Conservation (phyloP, 2,888 invertebrate species). For the Habrosyne pyritoides region DNA sequence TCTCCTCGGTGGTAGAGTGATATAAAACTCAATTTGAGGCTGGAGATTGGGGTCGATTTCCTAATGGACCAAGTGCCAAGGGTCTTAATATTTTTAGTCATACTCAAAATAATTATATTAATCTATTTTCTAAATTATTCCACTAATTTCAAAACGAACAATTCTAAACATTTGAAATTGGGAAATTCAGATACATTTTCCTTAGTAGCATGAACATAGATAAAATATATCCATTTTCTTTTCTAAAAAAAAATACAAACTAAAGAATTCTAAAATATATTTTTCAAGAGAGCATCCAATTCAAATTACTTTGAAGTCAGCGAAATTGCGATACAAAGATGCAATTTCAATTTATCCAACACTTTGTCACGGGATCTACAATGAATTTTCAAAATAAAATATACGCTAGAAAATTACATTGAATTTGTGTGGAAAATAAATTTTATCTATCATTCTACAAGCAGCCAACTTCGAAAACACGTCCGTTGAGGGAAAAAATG, state of each 20-base stretch:
- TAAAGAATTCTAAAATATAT: too few relatives aligned
- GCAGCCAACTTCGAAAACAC: background rate
- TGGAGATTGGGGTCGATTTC: too few relatives aligned
- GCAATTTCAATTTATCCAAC: background rate
- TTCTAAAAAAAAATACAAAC: background rate
- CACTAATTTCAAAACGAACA: too few relatives aligned
- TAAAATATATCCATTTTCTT: conserved; percentile 6
- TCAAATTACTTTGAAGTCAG: background rate
- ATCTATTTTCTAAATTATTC: too few relatives aligned
- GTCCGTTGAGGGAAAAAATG: conserved; percentile 18
- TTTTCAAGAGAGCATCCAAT: background rate
- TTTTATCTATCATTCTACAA: conserved; percentile 3
- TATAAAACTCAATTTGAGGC: too few relatives aligned
- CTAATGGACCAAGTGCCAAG: too few relatives aligned
- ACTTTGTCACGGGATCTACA: conserved; percentile 6
- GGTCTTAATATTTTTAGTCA: too few relatives aligned
- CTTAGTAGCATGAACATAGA: background rate
- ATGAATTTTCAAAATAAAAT: conserved; percentile 6
- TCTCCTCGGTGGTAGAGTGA: too few relatives aligned
- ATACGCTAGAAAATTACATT: conserved; percentile 1
- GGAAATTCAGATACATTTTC: too few relatives aligned
- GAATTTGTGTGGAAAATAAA: conserved; percentile 7
- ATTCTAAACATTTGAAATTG: too few relatives aligned
- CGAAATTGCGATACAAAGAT: background rate
- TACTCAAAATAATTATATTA: too few relatives aligned